Conservation (phyloP, 2,797 vertebrate genomes). For the Philypnodon macrostomus region DNA sequence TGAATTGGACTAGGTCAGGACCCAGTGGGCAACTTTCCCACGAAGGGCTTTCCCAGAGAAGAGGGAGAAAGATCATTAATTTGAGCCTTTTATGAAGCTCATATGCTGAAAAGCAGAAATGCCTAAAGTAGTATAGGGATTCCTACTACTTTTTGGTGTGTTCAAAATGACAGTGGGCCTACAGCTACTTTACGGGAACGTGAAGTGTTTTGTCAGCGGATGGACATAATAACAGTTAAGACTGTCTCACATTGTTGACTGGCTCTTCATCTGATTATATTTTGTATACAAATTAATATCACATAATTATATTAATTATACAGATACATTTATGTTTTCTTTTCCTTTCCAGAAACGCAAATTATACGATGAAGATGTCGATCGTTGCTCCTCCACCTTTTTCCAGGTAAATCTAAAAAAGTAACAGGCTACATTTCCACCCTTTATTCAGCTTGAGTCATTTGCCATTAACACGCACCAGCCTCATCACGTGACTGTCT, state of each 20-base stretch:
- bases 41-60: constrained; percentile 7
- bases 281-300: no score
- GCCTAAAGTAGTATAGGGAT: not conserved
- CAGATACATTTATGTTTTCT: not conserved
- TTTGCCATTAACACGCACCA: not conserved
- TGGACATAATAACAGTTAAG: not conserved
- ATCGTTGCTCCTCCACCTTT: not conserved
- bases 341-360: constrained; percentile 9
- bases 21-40: constrained; percentile 8
- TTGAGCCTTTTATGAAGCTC: not conserved
- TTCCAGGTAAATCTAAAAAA: constrained; percentile 51
- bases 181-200: not conserved
- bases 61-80: not conserved
- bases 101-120: not conserved
- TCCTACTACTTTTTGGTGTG: constrained; percentile 1
- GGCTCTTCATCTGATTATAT: no score
- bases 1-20: constrained; percentile 6
- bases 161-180: not conserved
- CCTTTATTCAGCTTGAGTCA: no score
- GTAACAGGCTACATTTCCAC: no score
- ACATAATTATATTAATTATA: no score
- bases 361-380: constrained; percentile 10
- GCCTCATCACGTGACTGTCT: not conserved
- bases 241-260: no score
- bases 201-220: not conserved